Evolutionary conservation across 1,140 invertebrate genomes (phyloP), one percentile per base, ranked within the genome.

Genomic region (Neuroterus valhalla): DNA sequence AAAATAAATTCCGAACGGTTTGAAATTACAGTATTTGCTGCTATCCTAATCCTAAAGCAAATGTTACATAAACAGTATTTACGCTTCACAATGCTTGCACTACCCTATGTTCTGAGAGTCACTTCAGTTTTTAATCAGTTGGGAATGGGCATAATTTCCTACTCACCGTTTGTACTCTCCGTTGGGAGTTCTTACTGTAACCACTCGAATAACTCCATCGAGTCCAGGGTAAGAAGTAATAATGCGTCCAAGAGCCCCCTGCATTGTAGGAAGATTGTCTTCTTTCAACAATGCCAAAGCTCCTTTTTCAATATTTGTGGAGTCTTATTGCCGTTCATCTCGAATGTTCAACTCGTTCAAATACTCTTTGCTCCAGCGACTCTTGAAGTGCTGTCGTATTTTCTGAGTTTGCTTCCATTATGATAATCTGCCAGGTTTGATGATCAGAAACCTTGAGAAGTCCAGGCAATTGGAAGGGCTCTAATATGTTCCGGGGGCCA

Each of bases 341-440:
- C 73, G 44, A 0, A 44, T 11, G 1, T 72, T 48, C 3, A 76
- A 38, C 2, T 73, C 72, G 23, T 73, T 73, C 0, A 78, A 2
- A 31, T 78, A 75, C 38, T 78, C 77, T 8, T 44, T 19, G 8
- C 75, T 1, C 68, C 74, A 78, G 0, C 77, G 23, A 50, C 72
- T 69, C 77, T 74, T 76, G 62, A 78, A 78, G 0, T 11, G 55
- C 48, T 78, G 66, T 14, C 69, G 50, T 12, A 78, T 38, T 8
- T 11, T 55, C 38, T 78, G 75, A 1, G 71, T 50, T 0, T 70
- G 15, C 15, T 26, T 12, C 48, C 43, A 74, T 14, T 68, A 23
- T n/a, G 45, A 46, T 46, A n/a, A n/a, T n/a, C n/a, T n/a, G n/a
- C n/a, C n/a, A n/a, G n/a, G n/a, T n/a, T n/a, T n/a, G n/a, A n/a